Percentiles rank a stretch among this genome's conserved stretches.
phyloP scores from a whole-genome alignment of 2,888 invertebrate genomes.

The Mesopsocus fuscifrons region DNA sequence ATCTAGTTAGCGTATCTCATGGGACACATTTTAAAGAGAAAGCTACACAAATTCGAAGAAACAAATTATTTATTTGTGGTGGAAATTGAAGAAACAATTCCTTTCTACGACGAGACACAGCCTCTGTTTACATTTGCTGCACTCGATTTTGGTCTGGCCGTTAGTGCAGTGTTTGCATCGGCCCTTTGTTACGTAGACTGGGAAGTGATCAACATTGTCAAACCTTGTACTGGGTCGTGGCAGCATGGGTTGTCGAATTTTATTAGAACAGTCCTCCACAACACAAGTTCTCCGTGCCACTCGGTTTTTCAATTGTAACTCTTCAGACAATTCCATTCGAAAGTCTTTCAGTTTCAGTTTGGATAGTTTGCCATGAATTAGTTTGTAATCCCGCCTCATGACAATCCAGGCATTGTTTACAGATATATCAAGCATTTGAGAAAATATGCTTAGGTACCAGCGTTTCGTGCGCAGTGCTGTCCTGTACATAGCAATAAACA shows the following conservation, averaged over 20 bases:
- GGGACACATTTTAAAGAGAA: neutral
- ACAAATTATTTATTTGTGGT: neutral
- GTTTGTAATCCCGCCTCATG: constrained; percentile 11
- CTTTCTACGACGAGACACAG: constrained; percentile 11
- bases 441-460: constrained; percentile 23
- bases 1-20: neutral
- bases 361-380: too few relatives aligned
- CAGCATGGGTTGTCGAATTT: neutral
- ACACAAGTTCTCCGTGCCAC: too few relatives aligned
- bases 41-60: neutral
- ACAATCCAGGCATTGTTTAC: constrained; percentile 19
- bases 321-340: too few relatives aligned
- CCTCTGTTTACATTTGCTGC: constrained; percentile 10
- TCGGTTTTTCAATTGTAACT: too few relatives aligned
- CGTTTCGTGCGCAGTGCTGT: constrained; percentile 20
- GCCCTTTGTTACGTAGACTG: constrained; percentile 10
- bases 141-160: constrained; percentile 11
- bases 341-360: too few relatives aligned
- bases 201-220: constrained; percentile 12
- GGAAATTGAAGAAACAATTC: constrained; percentile 13
- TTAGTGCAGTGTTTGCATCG: constrained; percentile 11
- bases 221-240: constrained; percentile 10
- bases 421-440: constrained; percentile 19
- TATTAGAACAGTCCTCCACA: too few relatives aligned
- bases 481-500: constrained; percentile 17